Evolutionary conservation across 2,888 invertebrate genomes (phyloP), one percentile per base, ranked within the genome.

Genomic region (Orthosia incerta): DNA sequence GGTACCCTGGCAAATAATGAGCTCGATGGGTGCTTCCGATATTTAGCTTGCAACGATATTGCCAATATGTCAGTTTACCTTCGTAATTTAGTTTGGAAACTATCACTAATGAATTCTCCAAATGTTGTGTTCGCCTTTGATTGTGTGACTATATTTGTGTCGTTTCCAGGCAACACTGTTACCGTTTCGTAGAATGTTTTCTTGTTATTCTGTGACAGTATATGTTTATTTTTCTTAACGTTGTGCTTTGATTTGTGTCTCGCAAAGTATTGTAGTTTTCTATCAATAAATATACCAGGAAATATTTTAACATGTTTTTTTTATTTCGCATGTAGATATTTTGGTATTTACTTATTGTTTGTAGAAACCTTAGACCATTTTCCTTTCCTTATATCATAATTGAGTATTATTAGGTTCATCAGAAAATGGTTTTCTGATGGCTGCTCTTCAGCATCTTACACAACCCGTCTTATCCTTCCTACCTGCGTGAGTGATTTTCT

Each of bases 1-100:
- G 51, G 11, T 66, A 71, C 65, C 75, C 74, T 64, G 26, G 71
- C 84, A 83, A 86, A 83, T 82, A 85, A 77, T 72, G 70, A 61
- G 31, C 26, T 46, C 48, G 23, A 23, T 45, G 39, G 60, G 7
- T 68, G 73, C 68, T 75, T 70, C 69, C 67, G 66, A 80, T 80
- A 74, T 83, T 84, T 62, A 70, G 45, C 66, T 45, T 55, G 67
- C 39, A 73, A 53, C 66, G 66, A 77, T 82, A 77, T 46, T 13
- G 18, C 45, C 51, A 73, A 69, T 82, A 69, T 57, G 66, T 70
- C 74, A 78, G 60, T 76, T 79, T 76, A 61, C 63, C 16, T 53
- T 23, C 26, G 23, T 51, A 74, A 80, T 66, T 80, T 60, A 67
- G 61, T 81, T 76, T 50, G 39, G 51, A 39, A 67, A 63, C 53